phyloP scores from a whole-genome alignment of 2,888 invertebrate species.

The Sialis lutaria region DNA sequence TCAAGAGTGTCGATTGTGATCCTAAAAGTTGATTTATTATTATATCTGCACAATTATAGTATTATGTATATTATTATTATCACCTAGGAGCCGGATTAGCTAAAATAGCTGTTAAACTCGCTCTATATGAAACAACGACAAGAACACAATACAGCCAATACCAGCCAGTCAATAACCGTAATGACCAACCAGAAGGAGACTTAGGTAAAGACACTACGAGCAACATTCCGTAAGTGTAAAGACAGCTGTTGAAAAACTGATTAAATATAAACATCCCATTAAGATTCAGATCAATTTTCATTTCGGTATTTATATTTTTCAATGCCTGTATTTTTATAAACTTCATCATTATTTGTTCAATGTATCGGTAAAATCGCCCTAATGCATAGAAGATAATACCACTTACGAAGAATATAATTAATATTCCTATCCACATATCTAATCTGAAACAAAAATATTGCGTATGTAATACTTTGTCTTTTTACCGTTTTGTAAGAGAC shows the following conservation, averaged over 20 bases:
- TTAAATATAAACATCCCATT: slow-evolving; percentile 51
- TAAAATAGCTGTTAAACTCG: slow-evolving; percentile 70
- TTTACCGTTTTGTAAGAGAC: no score
- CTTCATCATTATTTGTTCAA: slow-evolving; percentile 11
- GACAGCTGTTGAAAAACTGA: slow-evolving; percentile 50
- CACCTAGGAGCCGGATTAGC: slow-evolving; percentile 59
- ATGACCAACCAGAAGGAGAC: slow-evolving; percentile 62
- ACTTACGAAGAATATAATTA: slow-evolving; percentile 46
- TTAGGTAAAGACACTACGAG: slow-evolving; percentile 60
- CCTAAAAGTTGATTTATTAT: slow-evolving; percentile 23
- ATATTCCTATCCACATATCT: slow-evolving; percentile 57
- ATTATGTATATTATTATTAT: slow-evolving; percentile 5
- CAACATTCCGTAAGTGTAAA: slow-evolving; percentile 69
- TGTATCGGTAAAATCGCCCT: slow-evolving; percentile 36
- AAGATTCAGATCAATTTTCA: slow-evolving; percentile 16
- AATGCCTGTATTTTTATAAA: not conserved
- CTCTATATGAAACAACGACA: slow-evolving; percentile 61
- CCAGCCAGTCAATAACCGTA: slow-evolving; percentile 68
- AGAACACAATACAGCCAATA: slow-evolving; percentile 75
- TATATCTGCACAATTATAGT: not conserved
- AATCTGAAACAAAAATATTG: slow-evolving; percentile 28
- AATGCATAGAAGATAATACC: slow-evolving; percentile 47
- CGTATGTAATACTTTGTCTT: no score
- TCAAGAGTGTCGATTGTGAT: slow-evolving; percentile 63
- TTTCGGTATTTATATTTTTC: not conserved